Evolutionary conservation across 1,140 invertebrate species (phyloP).

Genomic region (Leptopilina clavipes): DNA sequence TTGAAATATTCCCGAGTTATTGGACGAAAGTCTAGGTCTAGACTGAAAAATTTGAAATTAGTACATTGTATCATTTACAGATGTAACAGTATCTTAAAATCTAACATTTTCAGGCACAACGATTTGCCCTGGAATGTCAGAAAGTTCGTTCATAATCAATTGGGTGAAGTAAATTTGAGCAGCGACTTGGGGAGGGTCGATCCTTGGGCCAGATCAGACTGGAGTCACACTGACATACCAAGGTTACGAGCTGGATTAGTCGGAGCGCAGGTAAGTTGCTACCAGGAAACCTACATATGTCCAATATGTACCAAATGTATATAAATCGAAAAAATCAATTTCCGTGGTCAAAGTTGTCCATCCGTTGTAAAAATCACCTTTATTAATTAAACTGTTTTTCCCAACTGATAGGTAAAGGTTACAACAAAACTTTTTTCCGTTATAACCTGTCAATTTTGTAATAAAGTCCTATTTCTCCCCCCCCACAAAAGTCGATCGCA

Average conservation of each 20-base stretch:
- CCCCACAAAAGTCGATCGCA: constrained; percentile 1
- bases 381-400: no score
- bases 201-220: constrained; percentile 86
- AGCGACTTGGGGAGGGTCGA: constrained; percentile 83
- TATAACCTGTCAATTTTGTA: not conserved
- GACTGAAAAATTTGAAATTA: no score
- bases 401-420: no score
- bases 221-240: constrained; percentile 93
- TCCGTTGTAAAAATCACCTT: no score
- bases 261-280: constrained; percentile 83
- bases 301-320: not conserved
- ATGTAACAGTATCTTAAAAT: no score
- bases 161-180: constrained; percentile 86
- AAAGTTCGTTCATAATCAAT: constrained; percentile 87
- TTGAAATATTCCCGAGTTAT: no score
- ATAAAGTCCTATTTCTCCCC: not conserved
- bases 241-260: constrained; percentile 86
- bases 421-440: no score
- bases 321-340: no score
- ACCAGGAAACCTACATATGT: no score
- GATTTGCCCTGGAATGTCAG: constrained; percentile 91
- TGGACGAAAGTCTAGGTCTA: no score
- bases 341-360: no score
- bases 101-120: constrained; percentile 87
- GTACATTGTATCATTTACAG: no score